Evolutionary conservation across 2,113 vertebrate genomes (phyloP).

Genomic region (Nothobranchius furzeri): DNA sequence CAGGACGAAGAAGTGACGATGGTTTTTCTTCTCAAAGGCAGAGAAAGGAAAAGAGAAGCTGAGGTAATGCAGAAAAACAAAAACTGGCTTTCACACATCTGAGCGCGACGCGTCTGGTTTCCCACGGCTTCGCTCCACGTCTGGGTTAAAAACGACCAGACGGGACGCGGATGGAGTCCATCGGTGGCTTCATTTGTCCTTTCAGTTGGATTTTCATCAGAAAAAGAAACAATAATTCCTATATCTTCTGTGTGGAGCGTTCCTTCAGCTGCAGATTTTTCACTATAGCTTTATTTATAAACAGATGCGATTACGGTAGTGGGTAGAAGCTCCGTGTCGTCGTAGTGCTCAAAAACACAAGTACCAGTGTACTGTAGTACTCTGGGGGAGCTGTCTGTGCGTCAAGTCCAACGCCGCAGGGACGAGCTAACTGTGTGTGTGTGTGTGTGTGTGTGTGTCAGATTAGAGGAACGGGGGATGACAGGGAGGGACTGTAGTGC

Average conservation of each 20-base stretch:
- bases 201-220: background rate
- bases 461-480: constrained; percentile 36
- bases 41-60: constrained; percentile 43
- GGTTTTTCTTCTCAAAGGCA: constrained; percentile 23
- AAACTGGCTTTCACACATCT: constrained; percentile 28
- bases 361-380: constrained; percentile 48
- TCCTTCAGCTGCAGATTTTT: background rate
- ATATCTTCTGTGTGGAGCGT: constrained; percentile 4
- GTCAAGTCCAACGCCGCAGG: constrained; percentile 17
- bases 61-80: constrained; percentile 71
- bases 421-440: constrained; percentile 15
- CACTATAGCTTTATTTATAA: background rate
- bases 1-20: constrained; percentile 9
- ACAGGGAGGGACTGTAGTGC: constrained; percentile 28
- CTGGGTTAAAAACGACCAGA: constrained; percentile 27
- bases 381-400: constrained; percentile 17
- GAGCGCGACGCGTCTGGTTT: background rate
- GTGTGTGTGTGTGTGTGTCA: constrained; percentile 1
- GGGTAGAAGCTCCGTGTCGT: background rate
- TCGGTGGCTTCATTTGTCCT: background rate
- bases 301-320: constrained; percentile 8
- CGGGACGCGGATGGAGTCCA: constrained; percentile 16
- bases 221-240: constrained; percentile 28
- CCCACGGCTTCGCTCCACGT: constrained; percentile 20
- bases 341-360: constrained; percentile 57